These are phyloP conservation scores for Sturmia bella DNA, from an alignment of 2,888 invertebrate genomes.

Conservation along the genomic window DNA sequence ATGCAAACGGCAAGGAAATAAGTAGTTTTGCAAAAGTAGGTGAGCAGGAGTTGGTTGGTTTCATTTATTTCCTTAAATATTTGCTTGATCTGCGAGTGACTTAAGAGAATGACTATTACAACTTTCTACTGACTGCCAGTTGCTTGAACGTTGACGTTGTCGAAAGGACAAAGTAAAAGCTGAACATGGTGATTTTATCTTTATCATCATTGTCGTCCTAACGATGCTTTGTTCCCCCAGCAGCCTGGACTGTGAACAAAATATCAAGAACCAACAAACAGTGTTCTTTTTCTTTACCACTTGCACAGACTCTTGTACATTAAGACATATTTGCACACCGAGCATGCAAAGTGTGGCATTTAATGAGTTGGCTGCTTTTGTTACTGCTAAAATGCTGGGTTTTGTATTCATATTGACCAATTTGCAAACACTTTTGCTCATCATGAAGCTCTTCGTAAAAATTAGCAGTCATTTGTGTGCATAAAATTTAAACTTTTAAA, in stretches of 20 bases:
- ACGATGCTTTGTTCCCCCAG: conserved; percentile 34
- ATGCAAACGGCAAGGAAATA: no score
- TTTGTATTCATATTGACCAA: conserved; percentile 1
- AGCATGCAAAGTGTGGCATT: conserved; percentile 19
- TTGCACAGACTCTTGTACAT: background rate
- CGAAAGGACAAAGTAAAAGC: conserved; percentile 50
- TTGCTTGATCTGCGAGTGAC: no score
- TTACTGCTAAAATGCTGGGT: conserved; percentile 19
- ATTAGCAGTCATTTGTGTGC: conserved; percentile 56
- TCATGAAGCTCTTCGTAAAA: conserved; percentile 43
- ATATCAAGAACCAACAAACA: conserved; percentile 31
- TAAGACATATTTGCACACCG: background rate
- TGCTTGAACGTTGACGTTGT: conserved; percentile 66
- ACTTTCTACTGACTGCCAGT: conserved; percentile 20
- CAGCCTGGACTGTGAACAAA: conserved; percentile 12
- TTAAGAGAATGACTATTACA: background rate
- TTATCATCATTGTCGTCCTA: conserved; percentile 40
- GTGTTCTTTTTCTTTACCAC: conserved; percentile 1
- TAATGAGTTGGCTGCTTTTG: conserved; percentile 37
- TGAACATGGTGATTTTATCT: conserved; percentile 56
- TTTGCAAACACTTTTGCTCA: conserved; percentile 5
- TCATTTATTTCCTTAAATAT: no score
- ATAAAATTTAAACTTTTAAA: conserved; percentile 28
- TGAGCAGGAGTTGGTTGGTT: no score
- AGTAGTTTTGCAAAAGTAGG: no score